Base-by-base conservation (phyloP, 2,888 invertebrate species). In the Ornithoptera alexandrae region DNA sequence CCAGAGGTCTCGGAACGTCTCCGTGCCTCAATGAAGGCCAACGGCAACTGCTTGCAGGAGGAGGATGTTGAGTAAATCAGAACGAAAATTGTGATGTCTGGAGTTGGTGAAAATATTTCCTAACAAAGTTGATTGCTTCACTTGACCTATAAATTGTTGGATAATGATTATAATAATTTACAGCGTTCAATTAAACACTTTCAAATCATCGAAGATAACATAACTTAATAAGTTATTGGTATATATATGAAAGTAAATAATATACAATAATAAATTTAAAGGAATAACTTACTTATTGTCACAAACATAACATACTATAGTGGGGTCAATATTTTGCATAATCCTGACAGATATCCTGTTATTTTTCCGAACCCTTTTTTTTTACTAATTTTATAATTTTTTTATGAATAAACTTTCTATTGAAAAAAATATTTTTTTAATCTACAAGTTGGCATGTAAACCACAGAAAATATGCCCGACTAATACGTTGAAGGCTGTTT, bases 1-100 rank as follows among this genome's bases (percentile, higher is more conserved):
- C 97, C 97, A 0, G 92, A 94, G 71, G 95, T 94, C 6, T 88
- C 92, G 0, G 90, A 91, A 74, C 83, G 92, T 10, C 89, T 92
- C 71, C 88, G 87, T 1, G 87, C 87, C 59, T 86, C 86, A 4
- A 90, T 92, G 90, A 88, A 87, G 74, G 84, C 84, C 0, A 84
- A 85, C 57, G 85, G 83, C 70, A 76, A 66, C n/a, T 68, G 79
- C 1, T 75, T 91, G 60, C 92, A 92, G 62, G 93, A 92, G 69
- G 93, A 93, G 53, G 93, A 93, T 57, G 92, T 93, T 7, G 93
- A 93, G 79, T 93, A 88, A 81, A 80, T 68, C 36, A 12, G 56
- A 20, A 17, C 10, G 53, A 20, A 17, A n/a, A 10, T 20, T 58
- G 57, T 50, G 22, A 42, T 62, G 63, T 58, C 63, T 63, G 62